Evolutionary conservation across 2,888 invertebrate genomes (phyloP).

Genomic region (Aricia artaxerxes): DNA sequence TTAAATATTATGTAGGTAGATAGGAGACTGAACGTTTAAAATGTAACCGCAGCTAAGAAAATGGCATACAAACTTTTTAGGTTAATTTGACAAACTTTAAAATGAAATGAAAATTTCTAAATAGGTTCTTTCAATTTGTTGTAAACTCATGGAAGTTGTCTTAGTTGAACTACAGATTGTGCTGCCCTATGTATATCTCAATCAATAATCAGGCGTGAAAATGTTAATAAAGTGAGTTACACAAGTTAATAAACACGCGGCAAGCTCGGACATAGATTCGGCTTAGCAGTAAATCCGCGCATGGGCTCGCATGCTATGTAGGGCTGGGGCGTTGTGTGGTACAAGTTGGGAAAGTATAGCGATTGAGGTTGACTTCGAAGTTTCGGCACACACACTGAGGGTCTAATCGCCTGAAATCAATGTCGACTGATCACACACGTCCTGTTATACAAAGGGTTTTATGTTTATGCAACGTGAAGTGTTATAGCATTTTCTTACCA

Average conservation of each 20-base stretch:
- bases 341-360: conserved; percentile 42
- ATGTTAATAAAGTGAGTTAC: conserved; percentile 71
- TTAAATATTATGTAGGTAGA: too few relatives aligned
- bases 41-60: too few relatives aligned
- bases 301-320: conserved; percentile 63
- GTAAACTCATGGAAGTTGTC: not conserved
- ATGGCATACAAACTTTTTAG: too few relatives aligned
- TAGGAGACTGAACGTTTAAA: too few relatives aligned
- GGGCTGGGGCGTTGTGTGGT: conserved; percentile 42
- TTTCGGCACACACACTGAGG: not conserved
- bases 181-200: conserved; percentile 1
- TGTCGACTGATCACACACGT: not conserved
- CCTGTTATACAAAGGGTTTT: too few relatives aligned
- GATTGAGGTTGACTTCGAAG: not conserved
- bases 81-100: too few relatives aligned
- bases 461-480: too few relatives aligned
- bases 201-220: conserved; percentile 44
- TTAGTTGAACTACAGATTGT: not conserved
- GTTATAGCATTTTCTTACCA: too few relatives aligned
- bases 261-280: conserved; percentile 58
- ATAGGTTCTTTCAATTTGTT: too few relatives aligned
- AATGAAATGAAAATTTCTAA: too few relatives aligned
- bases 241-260: conserved; percentile 50
- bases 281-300: conserved; percentile 72
- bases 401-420: not conserved